Evolutionary conservation across 2,797 vertebrate species (phyloP).

Genomic region (Microctenopoma lineatum): DNA sequence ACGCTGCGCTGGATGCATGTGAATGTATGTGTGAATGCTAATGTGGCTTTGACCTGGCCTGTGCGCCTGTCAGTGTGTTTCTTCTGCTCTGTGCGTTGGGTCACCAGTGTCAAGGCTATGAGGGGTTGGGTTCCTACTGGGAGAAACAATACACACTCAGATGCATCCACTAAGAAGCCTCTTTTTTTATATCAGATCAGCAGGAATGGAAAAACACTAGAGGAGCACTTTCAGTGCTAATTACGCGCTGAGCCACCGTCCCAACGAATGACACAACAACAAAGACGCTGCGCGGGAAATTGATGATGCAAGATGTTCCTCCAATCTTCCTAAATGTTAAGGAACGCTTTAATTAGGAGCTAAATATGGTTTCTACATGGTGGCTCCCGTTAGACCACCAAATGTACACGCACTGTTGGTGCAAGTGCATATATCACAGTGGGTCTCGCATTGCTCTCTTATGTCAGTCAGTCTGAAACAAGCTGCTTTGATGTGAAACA

Average conservation of each 20-base stretch:
- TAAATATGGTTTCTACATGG: conserved; percentile 62
- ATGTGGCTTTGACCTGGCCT: conserved; percentile 31
- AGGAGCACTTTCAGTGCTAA: conserved; percentile 57
- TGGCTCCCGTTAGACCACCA: conserved; percentile 56
- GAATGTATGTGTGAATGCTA: conserved; percentile 32
- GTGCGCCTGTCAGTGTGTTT: conserved; percentile 1
- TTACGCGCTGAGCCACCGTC: conserved; percentile 44
- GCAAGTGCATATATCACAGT: conserved; percentile 54
- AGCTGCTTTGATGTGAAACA: conserved; percentile 33
- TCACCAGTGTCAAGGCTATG: conserved; percentile 21
- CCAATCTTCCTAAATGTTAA: conserved; percentile 61
- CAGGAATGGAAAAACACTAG: conserved; percentile 44
- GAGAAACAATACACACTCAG: conserved; percentile 9
- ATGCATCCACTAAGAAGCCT: conserved; percentile 24
- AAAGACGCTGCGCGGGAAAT: conserved; percentile 55
- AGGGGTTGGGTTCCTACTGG: conserved; percentile 27
- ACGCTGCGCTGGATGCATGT: conserved; percentile 11
- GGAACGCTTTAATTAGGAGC: conserved; percentile 56
- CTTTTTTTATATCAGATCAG: conserved; percentile 60
- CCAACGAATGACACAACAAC: conserved; percentile 63
- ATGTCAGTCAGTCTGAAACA: conserved; percentile 51
- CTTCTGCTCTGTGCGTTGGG: background rate
- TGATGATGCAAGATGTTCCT: conserved; percentile 62
- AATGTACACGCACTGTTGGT: background rate
- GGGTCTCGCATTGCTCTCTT: conserved; percentile 15